Percentiles rank a stretch among this genome's conserved stretches.
These are phyloP conservation scores for Ceyx cyanopectus DNA, from an alignment of 2,113 vertebrate genomes.

Conservation along the genomic window DNA sequence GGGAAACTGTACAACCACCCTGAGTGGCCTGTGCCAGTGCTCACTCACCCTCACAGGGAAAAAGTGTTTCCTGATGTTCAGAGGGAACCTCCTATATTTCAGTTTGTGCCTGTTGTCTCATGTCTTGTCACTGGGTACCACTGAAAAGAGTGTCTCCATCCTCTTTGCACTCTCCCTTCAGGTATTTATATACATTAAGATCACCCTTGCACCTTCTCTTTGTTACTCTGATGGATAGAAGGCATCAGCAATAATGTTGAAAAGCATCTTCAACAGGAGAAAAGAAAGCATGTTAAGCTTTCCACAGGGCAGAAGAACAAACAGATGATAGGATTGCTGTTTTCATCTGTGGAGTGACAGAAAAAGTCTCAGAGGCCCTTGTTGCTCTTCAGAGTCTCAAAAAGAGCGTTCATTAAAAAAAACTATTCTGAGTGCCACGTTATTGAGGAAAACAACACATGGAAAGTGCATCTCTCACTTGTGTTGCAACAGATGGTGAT, in stretches of 20 bases:
- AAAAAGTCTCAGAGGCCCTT: neutral
- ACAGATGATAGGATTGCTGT: neutral
- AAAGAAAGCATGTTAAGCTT: neutral
- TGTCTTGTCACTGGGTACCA: neutral
- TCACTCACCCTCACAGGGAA: neutral
- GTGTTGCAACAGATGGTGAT: conserved; percentile 25
- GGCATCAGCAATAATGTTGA: neutral
- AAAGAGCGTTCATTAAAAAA: neutral
- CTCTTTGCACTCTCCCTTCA: neutral
- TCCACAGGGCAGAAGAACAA: fast-evolving
- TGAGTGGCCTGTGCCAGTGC: neutral
- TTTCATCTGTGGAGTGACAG: neutral
- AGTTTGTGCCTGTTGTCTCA: neutral
- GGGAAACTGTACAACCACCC: neutral
- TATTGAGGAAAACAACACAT: conserved; percentile 37
- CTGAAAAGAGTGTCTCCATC: neutral
- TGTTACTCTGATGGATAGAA: neutral
- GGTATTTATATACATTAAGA: neutral
- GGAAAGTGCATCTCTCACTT: conserved; percentile 20
- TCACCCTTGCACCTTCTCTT: neutral
- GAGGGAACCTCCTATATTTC: neutral
- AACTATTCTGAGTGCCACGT: neutral
- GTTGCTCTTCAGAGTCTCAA: neutral
- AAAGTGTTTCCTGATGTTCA: neutral
- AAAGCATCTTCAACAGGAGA: neutral